Evolutionary conservation across 2,113 vertebrate species (phyloP), one percentile per base, ranked within the genome.

Genomic region (Ophthalmolycus amberensis): DNA sequence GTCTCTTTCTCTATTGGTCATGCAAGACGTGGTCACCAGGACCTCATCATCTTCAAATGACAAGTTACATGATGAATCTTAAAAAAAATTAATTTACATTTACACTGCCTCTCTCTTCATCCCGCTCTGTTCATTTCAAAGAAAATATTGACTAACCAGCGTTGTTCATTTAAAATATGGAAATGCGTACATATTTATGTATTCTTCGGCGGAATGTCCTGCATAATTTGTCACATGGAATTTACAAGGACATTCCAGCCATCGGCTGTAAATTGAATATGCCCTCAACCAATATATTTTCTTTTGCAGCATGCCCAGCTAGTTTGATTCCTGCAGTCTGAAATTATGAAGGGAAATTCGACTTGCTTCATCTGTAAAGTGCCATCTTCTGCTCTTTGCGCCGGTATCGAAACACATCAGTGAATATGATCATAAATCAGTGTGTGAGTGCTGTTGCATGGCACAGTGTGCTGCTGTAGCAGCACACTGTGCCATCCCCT

Each of bases 401-500:
- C 87, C 76, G 42, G 86, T 86, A 90, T 90, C 84, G 85, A 85
- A 91, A 86, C 88, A 90, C 83, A 79, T 91, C 88, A 85, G 82
- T 76, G 90, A 82, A 81, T 88, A 66, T 79, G 82, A 88, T 92
- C 90, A 85, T 91, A 89, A 90, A 89, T 91, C 83, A 87, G 88
- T 74, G 77, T 86, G 83, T 73, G 81, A 74, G 74, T 76, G 80
- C 68, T 88, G 87, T 89, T 82, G 86, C 87, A 83, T 59, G 48
- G 87, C 87, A 85, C 84, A 85, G 86, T 81, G 85, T 79, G 90
- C 73, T 75, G 88, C 87, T 89, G 79, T 67, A 86, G 90, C 85
- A 81, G 91, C 91, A 85, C 87, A 92, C 88, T 87, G 89, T 89
- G 86, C 82, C 87, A 82, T 88, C 90, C 79, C 88, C 88, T 90